Percentiles rank a stretch among this genome's conserved stretches.
These are phyloP conservation scores for Holothuria scabra DNA, from an alignment of 53 echinoderm and acorn worm genomes.

Conservation along the genomic window DNA sequence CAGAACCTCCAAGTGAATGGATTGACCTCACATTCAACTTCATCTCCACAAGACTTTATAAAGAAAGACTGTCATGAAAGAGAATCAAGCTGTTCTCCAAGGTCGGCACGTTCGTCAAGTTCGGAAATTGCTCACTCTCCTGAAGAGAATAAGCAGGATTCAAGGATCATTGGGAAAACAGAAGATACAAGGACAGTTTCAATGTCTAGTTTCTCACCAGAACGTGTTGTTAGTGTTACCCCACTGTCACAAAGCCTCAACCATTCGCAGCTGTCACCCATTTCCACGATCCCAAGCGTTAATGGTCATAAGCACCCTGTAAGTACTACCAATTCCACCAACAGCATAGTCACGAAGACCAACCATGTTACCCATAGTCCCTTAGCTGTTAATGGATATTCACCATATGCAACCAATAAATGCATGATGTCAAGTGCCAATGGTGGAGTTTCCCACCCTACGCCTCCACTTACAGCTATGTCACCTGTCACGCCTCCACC, in stretches of 20 bases:
- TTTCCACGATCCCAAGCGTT: neutral
- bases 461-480: neutral
- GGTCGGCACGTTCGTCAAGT: neutral
- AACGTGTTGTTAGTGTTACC: neutral
- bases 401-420: slow-evolving; percentile 7
- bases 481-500: neutral
- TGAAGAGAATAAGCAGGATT: neutral
- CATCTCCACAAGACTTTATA: neutral
- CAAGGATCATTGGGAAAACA: neutral
- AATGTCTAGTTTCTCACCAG: neutral
- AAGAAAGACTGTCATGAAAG: neutral
- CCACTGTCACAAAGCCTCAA: neutral
- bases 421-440: slow-evolving; percentile 21
- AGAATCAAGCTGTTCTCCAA: slow-evolving; percentile 28
- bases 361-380: neutral
- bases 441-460: neutral
- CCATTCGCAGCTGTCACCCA: slow-evolving; percentile 9
- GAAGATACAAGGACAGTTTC: neutral
- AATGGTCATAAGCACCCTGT: neutral
- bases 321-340: slow-evolving; percentile 10
- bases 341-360: neutral
- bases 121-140: neutral
- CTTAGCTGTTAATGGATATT: slow-evolving; percentile 12
- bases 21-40: neutral
- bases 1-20: slow-evolving; percentile 1